Conservation (phyloP, 2,113 vertebrate genomes). For the Aphelocoma coerulescens region DNA sequence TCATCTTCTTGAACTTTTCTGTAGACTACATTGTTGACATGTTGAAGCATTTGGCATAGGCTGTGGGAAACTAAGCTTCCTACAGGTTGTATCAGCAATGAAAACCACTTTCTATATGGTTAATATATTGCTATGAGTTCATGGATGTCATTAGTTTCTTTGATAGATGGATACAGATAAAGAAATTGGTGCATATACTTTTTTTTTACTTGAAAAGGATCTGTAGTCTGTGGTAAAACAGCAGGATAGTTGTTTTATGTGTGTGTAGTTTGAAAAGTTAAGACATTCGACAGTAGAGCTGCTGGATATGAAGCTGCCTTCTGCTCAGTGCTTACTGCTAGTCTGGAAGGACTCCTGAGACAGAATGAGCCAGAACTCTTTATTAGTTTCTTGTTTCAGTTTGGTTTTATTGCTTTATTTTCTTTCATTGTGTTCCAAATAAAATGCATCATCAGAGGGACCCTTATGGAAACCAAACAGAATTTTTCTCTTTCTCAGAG, state of each 20-base stretch:
- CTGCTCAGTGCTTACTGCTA: neutral
- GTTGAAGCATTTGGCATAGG: neutral
- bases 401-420: slow-evolving; percentile 13
- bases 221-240: neutral
- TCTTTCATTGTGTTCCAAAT: neutral
- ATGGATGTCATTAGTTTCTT: neutral
- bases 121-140: neutral
- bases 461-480: neutral
- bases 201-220: neutral
- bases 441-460: neutral
- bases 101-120: neutral
- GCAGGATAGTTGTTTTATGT: neutral
- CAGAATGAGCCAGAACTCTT: neutral
- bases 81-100: neutral
- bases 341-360: neutral
- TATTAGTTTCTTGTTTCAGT: slow-evolving; percentile 9
- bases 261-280: neutral
- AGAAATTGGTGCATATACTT: neutral
- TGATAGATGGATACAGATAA: neutral
- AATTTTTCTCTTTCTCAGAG: neutral
- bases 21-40: neutral
- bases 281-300: neutral
- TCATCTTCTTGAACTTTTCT: neutral
- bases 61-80: neutral
- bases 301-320: neutral